A percentile compares a stretch with the other conserved stretches of the same genome.
Evolutionary conservation across 2,113 vertebrate genomes (phyloP).

Genomic region (Geothlypis trichas): DNA sequence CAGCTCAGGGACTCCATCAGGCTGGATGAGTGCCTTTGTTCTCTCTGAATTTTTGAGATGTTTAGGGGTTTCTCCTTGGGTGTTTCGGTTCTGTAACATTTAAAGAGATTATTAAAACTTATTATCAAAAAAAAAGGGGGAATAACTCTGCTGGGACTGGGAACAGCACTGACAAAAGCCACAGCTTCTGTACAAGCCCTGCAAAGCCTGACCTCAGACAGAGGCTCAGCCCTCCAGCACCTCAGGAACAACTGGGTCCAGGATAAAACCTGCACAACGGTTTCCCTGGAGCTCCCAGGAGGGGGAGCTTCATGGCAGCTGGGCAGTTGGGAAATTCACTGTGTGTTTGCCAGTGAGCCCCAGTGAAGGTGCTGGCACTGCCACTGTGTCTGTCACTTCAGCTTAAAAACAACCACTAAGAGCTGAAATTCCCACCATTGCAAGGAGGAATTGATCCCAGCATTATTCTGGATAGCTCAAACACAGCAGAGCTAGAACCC

Average conservation of each 20-base stretch:
- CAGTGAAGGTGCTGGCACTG: neutral
- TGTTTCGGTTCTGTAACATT: neutral
- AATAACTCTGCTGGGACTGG: neutral
- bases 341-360: neutral
- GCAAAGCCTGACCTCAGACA: neutral
- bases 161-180: neutral
- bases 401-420: neutral
- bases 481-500: neutral
- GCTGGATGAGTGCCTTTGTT: neutral
- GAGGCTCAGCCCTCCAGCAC: neutral
- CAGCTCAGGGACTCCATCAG: neutral
- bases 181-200: neutral
- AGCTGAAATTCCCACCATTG: neutral
- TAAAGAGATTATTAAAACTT: neutral
- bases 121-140: neutral
- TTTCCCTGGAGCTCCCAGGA: neutral
- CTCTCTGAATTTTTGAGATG: neutral
- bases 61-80: neutral
- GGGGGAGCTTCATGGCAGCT: neutral
- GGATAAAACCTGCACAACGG: neutral
- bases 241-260: neutral
- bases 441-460: neutral
- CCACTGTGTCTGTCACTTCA: neutral
- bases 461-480: neutral
- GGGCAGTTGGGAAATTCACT: neutral